Base-by-base conservation (phyloP, 2,113 vertebrate species). In the Henicopernis longicauda region DNA sequence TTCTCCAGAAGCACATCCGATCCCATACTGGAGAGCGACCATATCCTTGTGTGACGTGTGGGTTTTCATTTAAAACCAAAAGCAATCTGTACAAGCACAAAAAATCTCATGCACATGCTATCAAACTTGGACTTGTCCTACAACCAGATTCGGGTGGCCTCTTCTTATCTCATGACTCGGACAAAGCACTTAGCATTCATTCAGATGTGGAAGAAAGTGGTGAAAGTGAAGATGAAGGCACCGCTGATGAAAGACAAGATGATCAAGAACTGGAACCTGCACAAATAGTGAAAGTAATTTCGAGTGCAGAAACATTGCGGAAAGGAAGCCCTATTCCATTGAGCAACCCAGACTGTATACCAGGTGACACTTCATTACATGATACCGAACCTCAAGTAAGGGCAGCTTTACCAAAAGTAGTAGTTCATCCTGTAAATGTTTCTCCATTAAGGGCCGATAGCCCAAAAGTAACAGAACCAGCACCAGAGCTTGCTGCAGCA, bases 81-180 rank as follows among this genome's bases (percentile, higher is more conserved):
- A 99, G 99, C 97, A 99, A 99, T 96, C 97, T 99, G 61, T 99
- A 99, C 97, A 99, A 99, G 98, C 99, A 99, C 98, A 99, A 99
- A 97, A 99, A 99, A 49, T 99, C 99, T 40, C 99, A 99, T n/a
- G 99, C 99, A 8, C 99, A 99, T 16, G 99, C 99, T 27, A 99
- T 99, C 94, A 99, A 99, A 97, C 98, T 99, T 83, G 99, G 99
- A 27, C 99, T 99, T 32, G 98, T 99, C 74, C 97, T 98, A 17
- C 99, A 99, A 1, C 98, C 99, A 8, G 99, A 99, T 93, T 98
- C 99, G 16, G 98, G 98, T 84, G 98, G 98, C 36, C 97, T 99
- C 61, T 99, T 99, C 49, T 89, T 99, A 34, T 98, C 99, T 50
- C 98, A 99, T 22, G 99, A 99, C 89, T 99, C 99, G 0, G 99